Conservation (phyloP, 2,113 vertebrate species). For the Cynoglossus semilaevis region DNA sequence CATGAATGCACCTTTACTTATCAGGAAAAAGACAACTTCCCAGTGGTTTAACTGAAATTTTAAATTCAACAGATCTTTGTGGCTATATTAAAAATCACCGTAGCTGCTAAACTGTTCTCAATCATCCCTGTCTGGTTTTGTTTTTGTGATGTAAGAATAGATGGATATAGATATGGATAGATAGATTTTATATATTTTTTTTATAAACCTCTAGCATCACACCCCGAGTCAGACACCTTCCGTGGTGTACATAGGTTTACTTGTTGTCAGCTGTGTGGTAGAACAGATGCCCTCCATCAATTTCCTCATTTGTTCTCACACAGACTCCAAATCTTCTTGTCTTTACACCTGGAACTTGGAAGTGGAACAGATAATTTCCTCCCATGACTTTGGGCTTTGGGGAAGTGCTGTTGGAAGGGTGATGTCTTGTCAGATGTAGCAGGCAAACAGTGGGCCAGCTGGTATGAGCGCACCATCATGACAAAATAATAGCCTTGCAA, state of each 20-base stretch:
- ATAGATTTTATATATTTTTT: background rate
- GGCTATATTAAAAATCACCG: too few species aligned
- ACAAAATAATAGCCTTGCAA: conserved; percentile 73
- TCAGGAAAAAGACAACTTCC: too few species aligned
- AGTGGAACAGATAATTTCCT: conserved; percentile 64
- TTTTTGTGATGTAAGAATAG: too few species aligned
- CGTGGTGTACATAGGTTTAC: conserved; percentile 85
- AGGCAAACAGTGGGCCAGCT: conserved; percentile 70
- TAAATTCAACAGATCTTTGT: too few species aligned
- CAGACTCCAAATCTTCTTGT: conserved; percentile 76
- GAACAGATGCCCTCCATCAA: conserved; percentile 98
- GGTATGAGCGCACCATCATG: conserved; percentile 73
- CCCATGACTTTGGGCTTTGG: conserved; percentile 72
- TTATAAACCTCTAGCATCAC: conserved; percentile 39
- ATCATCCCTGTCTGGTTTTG: too few species aligned
- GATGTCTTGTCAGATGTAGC: conserved; percentile 75
- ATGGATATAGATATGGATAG: too few species aligned
- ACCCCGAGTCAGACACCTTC: conserved; percentile 83
- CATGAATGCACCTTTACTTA: too few species aligned
- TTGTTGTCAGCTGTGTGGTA: conserved; percentile 82
- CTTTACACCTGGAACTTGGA: conserved; percentile 95
- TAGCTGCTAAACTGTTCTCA: too few species aligned
- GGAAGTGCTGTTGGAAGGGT: conserved; percentile 71
- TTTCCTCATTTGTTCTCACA: conserved; percentile 81
- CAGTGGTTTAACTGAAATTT: too few species aligned